Evolutionary conservation across 2,113 vertebrate species (phyloP), one percentile per base, ranked within the genome.

Genomic region (Phylloscopus trochilus): DNA sequence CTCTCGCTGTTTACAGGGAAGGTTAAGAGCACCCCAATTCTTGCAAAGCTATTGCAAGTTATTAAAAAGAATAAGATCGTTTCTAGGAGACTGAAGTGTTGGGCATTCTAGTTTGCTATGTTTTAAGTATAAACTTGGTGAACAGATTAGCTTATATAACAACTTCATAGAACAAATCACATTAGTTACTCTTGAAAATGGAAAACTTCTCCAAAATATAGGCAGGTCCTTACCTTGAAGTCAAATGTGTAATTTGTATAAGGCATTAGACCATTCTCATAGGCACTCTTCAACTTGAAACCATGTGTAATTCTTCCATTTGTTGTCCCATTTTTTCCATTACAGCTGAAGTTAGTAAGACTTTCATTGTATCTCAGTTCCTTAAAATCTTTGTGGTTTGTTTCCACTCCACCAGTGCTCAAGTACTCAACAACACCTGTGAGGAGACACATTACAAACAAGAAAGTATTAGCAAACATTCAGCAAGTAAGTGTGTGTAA

Each of bases 361-460:
- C 99, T 98, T 98, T 99, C 99, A 77, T 99, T 99, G 56, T 99
- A 99, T 94, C 99, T 98, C 88, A 99, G 98, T 97, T 99, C 99
- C 97, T 99, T 99, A 97, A 99, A 99, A 98, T 99, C 99, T 97
- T 99, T 99, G 97, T 99, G 99, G 91, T 99, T 99, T 97, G 99
- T 98, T 98, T 99, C 99, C 97, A 99, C 99, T 73, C 99, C 99
- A 63, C 99, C 99, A 58, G 99, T 98, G 96, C 99, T 99, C 96
- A 99, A 98, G 97, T 99, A 99, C 96, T 99, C 99, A 95, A 99
- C 99, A 64, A 99, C 99, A 94, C 99, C 99, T 99, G 81, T n/a
- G 67, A 85, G 63, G n/a, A 91, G 41, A 76, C 26, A 86, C 19
- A 39, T 13, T 7, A 47, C 10, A 43, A 79, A 87, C 43, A 86